Evolutionary conservation across 2,888 invertebrate species (phyloP).

Genomic region (Dendrolimus houi): DNA sequence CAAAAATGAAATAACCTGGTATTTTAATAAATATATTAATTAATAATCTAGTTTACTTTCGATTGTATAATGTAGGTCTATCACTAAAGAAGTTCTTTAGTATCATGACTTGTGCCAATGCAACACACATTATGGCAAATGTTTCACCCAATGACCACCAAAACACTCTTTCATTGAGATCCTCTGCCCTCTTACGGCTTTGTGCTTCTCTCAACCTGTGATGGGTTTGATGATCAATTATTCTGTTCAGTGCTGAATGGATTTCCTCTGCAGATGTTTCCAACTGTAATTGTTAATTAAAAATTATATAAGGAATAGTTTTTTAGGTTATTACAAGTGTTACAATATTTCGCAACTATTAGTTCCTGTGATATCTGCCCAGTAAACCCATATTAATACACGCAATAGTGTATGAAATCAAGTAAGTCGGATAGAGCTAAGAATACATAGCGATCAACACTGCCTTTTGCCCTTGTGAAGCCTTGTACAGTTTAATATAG

Average conservation of each 20-base stretch:
- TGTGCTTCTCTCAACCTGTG: constrained; percentile 96
- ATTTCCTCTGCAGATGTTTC: constrained; percentile 93
- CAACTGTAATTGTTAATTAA: constrained; percentile 78
- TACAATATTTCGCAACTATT: too few species aligned
- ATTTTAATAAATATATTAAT: constrained; percentile 58
- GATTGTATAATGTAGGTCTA: constrained; percentile 61
- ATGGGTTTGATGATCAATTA: constrained; percentile 97
- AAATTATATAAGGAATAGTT: too few species aligned
- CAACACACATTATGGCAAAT: constrained; percentile 87
- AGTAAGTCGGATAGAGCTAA: too few species aligned
- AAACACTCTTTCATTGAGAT: constrained; percentile 94
- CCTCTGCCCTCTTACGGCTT: constrained; percentile 96
- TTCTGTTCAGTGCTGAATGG: constrained; percentile 90
- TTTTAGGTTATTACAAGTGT: too few species aligned
- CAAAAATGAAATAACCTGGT: constrained; percentile 25
- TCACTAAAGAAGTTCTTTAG: constrained; percentile 92
- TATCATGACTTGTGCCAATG: constrained; percentile 93
- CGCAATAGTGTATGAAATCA: too few species aligned
- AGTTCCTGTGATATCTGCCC: too few species aligned
- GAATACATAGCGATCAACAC: too few species aligned
- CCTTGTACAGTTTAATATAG: too few species aligned
- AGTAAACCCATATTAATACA: too few species aligned
- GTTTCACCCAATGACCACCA: constrained; percentile 96
- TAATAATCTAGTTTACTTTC: constrained; percentile 54
- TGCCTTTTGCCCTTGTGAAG: too few species aligned